Evolutionary conservation across 2,113 vertebrate genomes (phyloP).

Genomic region (Poecile atricapillus): DNA sequence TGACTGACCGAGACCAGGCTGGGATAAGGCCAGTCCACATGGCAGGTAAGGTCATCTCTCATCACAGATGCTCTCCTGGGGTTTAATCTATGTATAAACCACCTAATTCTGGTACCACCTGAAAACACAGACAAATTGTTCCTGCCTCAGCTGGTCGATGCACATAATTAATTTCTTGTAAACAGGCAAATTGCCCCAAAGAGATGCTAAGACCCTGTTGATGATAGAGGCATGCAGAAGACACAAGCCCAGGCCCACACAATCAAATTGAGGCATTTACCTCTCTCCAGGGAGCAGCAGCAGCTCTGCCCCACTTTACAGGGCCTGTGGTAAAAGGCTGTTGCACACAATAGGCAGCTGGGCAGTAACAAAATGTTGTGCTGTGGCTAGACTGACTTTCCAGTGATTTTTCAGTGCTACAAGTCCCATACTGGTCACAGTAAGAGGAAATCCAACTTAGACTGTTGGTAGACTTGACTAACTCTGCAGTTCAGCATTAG

Average conservation of each 20-base stretch:
- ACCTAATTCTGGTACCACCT: neutral
- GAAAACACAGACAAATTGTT: neutral
- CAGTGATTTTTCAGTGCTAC: neutral
- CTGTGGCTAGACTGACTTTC: neutral
- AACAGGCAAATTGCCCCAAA: neutral
- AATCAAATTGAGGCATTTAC: neutral
- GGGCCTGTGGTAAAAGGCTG: neutral
- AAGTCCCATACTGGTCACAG: neutral
- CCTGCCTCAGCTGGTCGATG: neutral
- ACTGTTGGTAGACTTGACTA: neutral
- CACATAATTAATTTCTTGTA: neutral
- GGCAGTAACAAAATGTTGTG: neutral
- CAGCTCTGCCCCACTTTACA: neutral
- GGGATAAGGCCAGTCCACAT: neutral
- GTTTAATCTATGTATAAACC: neutral
- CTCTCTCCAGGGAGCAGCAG: neutral
- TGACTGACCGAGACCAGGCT: fast-evolving
- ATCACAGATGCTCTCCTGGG: neutral
- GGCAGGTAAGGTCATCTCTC: neutral
- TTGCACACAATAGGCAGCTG: neutral
- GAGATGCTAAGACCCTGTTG: neutral
- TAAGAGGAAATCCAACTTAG: neutral
- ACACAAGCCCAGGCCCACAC: neutral
- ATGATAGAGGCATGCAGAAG: neutral
- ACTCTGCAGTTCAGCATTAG: neutral